phyloP scores from a whole-genome alignment of 2,888 invertebrate species.

The Sphinx pinastri region DNA sequence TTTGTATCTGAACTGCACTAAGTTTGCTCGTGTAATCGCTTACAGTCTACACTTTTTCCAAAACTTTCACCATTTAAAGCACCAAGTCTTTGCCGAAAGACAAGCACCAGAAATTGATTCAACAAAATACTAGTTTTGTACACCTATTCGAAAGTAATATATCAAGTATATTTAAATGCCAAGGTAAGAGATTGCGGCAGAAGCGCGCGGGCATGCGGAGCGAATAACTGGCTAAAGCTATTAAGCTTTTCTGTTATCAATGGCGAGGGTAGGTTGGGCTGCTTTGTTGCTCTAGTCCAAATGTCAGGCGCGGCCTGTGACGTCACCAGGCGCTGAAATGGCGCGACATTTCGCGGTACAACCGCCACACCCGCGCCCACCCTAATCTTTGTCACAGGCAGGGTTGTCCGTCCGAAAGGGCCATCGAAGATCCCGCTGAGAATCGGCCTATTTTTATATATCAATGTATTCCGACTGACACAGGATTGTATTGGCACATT shows the following conservation, averaged over 20 bases:
- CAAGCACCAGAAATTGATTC: not conserved
- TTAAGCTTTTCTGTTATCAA: constrained; percentile 77
- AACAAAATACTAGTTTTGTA: constrained; percentile 10
- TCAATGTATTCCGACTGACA: constrained; percentile 28
- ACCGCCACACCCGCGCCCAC: constrained; percentile 74
- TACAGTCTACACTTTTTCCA: too few species aligned
- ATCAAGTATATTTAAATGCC: constrained; percentile 59
- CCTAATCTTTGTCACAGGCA: constrained; percentile 74
- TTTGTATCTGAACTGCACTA: too few species aligned
- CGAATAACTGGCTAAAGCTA: constrained; percentile 71
- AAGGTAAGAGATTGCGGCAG: constrained; percentile 60
- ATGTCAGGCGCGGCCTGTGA: constrained; percentile 81
- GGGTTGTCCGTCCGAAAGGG: constrained; percentile 68
- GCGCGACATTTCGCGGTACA: constrained; percentile 77
- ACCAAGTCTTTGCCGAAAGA: not conserved
- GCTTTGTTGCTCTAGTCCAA: constrained; percentile 75
- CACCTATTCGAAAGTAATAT: constrained; percentile 22
- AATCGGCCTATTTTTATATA: constrained; percentile 54
- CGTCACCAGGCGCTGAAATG: constrained; percentile 75
- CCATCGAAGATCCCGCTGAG: constrained; percentile 57
- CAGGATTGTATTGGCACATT: not conserved
- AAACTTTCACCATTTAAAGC: not conserved
- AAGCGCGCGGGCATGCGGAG: constrained; percentile 57
- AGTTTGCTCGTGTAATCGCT: too few species aligned
- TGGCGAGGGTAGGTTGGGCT: constrained; percentile 73